Percentiles rank a stretch among this genome's conserved stretches.
Evolutionary conservation across 1,140 invertebrate genomes (phyloP).

Genomic region (Procambarus clarkii): DNA sequence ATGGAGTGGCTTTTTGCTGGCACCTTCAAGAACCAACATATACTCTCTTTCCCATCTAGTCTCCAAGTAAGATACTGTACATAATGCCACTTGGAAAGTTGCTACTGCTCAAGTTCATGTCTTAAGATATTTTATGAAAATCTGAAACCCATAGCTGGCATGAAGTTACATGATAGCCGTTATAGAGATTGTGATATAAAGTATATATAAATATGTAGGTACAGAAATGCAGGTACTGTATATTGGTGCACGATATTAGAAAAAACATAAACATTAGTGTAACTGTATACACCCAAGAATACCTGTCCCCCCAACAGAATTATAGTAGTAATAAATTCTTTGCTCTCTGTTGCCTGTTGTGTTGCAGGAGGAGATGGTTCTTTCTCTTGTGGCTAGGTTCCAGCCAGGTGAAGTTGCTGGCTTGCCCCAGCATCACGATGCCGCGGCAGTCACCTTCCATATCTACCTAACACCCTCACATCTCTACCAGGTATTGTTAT

Average conservation of each 20-base stretch:
- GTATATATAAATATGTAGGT: too few relatives aligned
- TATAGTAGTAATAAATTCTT: not conserved
- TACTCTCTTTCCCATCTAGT: constrained; percentile 10
- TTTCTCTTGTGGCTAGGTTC: constrained; percentile 33
- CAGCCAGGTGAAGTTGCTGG: constrained; percentile 23
- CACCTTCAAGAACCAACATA: not conserved
- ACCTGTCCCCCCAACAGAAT: too few relatives aligned
- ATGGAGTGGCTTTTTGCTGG: not conserved
- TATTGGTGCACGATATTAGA: too few relatives aligned
- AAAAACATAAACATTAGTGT: too few relatives aligned
- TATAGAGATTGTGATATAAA: too few relatives aligned
- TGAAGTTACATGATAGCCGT: too few relatives aligned
- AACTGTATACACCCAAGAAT: too few relatives aligned
- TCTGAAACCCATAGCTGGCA: too few relatives aligned
- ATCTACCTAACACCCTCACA: constrained; percentile 1
- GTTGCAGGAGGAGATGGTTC: constrained; percentile 1
- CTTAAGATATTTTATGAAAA: too few relatives aligned
- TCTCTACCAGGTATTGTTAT: constrained; percentile 24
- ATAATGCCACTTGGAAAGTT: too few relatives aligned
- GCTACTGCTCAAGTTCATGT: too few relatives aligned
- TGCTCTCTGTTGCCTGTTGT: not conserved
- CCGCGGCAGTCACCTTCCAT: constrained; percentile 15
- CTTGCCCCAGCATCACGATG: constrained; percentile 28
- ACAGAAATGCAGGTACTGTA: too few relatives aligned
- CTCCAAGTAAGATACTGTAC: not conserved